Evolutionary conservation across 1,140 invertebrate genomes (phyloP), one percentile per base, ranked within the genome.

Genomic region (Papilio aristodemus): DNA sequence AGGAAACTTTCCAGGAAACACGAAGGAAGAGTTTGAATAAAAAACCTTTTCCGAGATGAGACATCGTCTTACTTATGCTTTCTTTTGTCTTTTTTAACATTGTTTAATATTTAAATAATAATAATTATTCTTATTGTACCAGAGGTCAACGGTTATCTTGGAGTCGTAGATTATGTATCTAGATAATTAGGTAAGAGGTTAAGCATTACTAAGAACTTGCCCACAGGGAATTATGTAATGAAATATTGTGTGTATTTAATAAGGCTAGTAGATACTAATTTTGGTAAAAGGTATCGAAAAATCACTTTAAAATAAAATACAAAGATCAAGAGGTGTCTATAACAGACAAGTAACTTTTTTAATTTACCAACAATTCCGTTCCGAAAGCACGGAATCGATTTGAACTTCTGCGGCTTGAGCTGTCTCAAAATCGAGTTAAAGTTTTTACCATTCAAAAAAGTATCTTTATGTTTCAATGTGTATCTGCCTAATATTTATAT

Each of bases 1-100:
- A 46, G 43, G 43, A 46, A 46, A 46, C 43, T 19, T 46, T 46
- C 14, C 43, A 13, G 17, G 43, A 46, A 46, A 46, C 17, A 46
- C 14, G 14, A 19, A 19, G 43, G 17, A 46, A 19, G 8, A 46
- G 43, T 46, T 46, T 19, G 17, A 46, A 46, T 46, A 46, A 22
- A 46, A 46, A 46, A 46, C 43, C 43, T 19, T 46, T 19, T 10
- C 4, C n/a, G 6, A 46, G 43, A 19, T 22, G 19, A 46, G 43
- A 46, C 19, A 46, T 46, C 43, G 43, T 46, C 43, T 14, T 46
- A 9, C 17, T 19, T 46, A 41, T 41, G 4, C 10, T 46, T 17
- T 46, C 7, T 7, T 38, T 7, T 19, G n/a, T 46, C 43, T 19
- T 46, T 8, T 9, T 46, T 8, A 43, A 0, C 17, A 46, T 19